Base-by-base conservation (phyloP, 2,888 invertebrate genomes). In the Pollenia angustigena region DNA sequence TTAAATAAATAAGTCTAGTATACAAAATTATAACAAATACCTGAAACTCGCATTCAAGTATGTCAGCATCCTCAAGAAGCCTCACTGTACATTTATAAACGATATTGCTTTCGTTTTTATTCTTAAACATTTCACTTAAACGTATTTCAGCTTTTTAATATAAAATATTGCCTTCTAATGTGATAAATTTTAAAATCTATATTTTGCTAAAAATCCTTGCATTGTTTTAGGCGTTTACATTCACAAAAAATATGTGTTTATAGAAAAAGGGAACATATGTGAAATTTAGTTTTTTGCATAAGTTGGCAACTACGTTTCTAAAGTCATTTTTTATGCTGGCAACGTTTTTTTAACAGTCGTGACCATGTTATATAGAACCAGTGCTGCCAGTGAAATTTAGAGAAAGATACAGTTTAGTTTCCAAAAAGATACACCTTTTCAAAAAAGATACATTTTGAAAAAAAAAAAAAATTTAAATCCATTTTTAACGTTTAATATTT, bases 21-120 rank as follows among this genome's bases (percentile, higher is more conserved):
- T 32, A 32, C 32, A 32, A 56, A 32, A 32, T 32, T 32, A 32
- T 32, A 32, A 62, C 16, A 78, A 16, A 93, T 93, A 97, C 96
- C 95, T 97, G 97, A 95, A 97, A 98, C 95, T 98, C 98, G 93
- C 97, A 97, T 95, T 98, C 97, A 92, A 98, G 94, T 91, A 98
- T 96, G 94, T 98, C 98, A 89, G 97, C 96, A 94, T 98, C 98
- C 94, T 98, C 98, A 91, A 98, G 94, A 89, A 98, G 95, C 91
- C 98, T 95, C 90, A 98, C 97, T 90, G 97, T 97, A 93, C 97
- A 97, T 95, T 97, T 97, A 94, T 96, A 96, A 94, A 96, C 96
- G 94, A 96, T 95, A 93, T 95, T 95, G 91, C 95, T 94, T 94
- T 97, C 97, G 94, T 96, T 96, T 94, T 96, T 96, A 92, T 91